Evolutionary conservation across 2,888 invertebrate genomes (phyloP), one percentile per base, ranked within the genome.

Genomic region (Trichogramma dendrolimi): DNA sequence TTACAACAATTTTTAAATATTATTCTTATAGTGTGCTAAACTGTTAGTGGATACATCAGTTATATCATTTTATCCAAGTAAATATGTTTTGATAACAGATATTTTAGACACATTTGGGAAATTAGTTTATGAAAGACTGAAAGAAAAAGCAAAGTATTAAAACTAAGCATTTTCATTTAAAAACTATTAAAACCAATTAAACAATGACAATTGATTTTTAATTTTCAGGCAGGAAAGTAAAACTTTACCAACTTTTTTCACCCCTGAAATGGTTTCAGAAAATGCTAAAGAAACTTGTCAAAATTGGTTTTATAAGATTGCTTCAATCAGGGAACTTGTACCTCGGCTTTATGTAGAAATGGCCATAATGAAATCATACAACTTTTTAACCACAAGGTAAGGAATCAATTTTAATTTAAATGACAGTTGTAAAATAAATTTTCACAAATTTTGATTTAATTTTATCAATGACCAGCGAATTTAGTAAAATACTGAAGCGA

Each of bases 301-400:
- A 69, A 99, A 99, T 82, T 99, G 99, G 99, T 94, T 99, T 82
- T 96, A 93, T 80, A 99, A 99, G 84, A 94, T 98, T 77, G 94
- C 97, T 0, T 97, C 97, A 0, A 96, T 99, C 71, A 83, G 96
- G 67, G 98, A 99, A 80, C 81, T 99, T 6, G 85, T 99, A 53
- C 97, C 98, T 0, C 83, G 94, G 61, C 83, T 99, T 39, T 98
- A 96, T 79, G 91, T 97, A 69, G 97, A 98, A 83, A 90, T 94
- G 82, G 90, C 96, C 7, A 86, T 97, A 67, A 82, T 97, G 59
- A 92, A 90, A 76, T 94, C 94, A 60, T 96, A 95, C 75, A 75
- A 73, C 59, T 60, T 60, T 61, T 65, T 66, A 58, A 62, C 57
- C 52, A 60, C 44, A n/a, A 61, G 59, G 65, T 65, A 61, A 48